Conservation (phyloP, 2,888 invertebrate genomes). For the Lasius platythorax region DNA sequence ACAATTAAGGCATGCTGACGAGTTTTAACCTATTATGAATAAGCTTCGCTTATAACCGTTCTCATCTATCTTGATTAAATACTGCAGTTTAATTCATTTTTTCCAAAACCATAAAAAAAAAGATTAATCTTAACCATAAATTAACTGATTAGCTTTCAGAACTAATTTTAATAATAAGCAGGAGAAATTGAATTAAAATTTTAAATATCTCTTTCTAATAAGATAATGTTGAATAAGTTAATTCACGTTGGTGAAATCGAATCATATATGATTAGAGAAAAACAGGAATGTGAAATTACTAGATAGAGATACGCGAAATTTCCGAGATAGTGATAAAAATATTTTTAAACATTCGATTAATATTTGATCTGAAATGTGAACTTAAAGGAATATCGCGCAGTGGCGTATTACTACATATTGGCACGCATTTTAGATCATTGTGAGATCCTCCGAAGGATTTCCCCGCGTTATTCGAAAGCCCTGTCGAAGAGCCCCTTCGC, state of each 20-base stretch:
- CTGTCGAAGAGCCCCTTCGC: constrained; percentile 25
- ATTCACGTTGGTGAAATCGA: background rate
- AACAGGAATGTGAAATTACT: background rate
- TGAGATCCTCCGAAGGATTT: constrained; percentile 29
- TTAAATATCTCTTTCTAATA: constrained; percentile 10
- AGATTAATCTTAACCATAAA: constrained; percentile 9
- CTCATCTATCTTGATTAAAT: background rate
- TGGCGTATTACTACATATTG: constrained; percentile 26
- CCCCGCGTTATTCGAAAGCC: constrained; percentile 7
- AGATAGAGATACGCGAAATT: background rate
- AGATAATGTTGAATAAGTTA: constrained; percentile 13
- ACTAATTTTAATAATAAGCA: constrained; percentile 8
- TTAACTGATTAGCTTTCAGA: background rate
- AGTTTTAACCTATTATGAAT: constrained; percentile 11
- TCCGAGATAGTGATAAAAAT: background rate
- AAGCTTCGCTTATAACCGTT: background rate
- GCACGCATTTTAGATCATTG: background rate
- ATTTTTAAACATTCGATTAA: constrained; percentile 29
- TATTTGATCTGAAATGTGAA: background rate
- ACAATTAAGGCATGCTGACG: constrained; percentile 1
- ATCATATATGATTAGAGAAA: background rate
- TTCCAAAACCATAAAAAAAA: background rate
- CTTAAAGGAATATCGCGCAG: constrained; percentile 3
- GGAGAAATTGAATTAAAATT: constrained; percentile 1
- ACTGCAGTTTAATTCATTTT: constrained; percentile 1